phyloP scores from a whole-genome alignment of 2,888 invertebrate species.

The Holacanthella duospinosa region DNA sequence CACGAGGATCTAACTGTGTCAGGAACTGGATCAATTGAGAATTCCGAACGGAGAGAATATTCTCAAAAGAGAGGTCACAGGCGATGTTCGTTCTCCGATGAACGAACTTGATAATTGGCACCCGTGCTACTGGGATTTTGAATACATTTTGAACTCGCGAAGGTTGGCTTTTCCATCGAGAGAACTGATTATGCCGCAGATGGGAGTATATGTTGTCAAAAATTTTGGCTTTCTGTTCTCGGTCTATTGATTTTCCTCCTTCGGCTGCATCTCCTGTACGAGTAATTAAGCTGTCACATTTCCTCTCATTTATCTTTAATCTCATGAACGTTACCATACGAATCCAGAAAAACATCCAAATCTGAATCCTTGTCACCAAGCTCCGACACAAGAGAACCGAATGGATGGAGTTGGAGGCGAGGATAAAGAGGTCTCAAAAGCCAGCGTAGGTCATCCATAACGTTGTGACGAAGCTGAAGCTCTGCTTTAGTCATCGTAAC shows the following conservation, averaged over 20 bases:
- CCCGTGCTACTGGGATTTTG: conserved; percentile 56
- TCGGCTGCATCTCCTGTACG: too few species aligned
- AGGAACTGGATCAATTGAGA: conserved; percentile 54
- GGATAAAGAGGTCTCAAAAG: not conserved
- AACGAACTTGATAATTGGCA: conserved; percentile 65
- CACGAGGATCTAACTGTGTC: conserved; percentile 50
- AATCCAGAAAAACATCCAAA: not conserved
- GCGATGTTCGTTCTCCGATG: conserved; percentile 52
- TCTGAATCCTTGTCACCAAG: conserved; percentile 1
- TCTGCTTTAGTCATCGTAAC: not conserved
- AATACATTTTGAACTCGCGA: not conserved
- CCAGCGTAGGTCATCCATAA: not conserved
- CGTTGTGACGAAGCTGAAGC: not conserved
- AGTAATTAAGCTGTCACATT: too few species aligned
- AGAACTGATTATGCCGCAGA: too few species aligned
- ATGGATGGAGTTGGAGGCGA: not conserved
- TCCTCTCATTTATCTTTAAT: too few species aligned
- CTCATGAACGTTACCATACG: too few species aligned
- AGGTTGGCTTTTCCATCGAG: not conserved
- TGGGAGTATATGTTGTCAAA: too few species aligned
- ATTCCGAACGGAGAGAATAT: conserved; percentile 58
- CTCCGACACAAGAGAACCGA: not conserved
- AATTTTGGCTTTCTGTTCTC: too few species aligned
- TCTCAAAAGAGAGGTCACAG: conserved; percentile 64
- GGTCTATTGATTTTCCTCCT: too few species aligned